phyloP scores from a whole-genome alignment of 2,888 invertebrate genomes.

The Lochmaea capreae region DNA sequence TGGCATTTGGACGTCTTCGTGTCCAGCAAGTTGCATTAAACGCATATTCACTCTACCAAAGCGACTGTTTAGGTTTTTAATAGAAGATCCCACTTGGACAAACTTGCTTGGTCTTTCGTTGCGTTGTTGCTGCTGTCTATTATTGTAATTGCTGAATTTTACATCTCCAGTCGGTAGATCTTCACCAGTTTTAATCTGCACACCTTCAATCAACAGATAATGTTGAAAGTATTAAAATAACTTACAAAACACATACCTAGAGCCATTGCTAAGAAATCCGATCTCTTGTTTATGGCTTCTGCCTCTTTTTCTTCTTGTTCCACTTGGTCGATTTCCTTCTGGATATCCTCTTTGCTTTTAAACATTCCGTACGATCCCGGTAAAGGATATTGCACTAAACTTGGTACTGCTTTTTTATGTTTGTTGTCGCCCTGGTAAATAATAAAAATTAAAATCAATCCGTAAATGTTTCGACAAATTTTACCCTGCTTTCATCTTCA shows the following conservation, averaged over 20 bases:
- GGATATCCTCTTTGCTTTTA: slow-evolving; percentile 46
- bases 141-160: slow-evolving; percentile 60
- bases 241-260: slow-evolving; percentile 52
- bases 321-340: slow-evolving; percentile 38
- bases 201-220: slow-evolving; percentile 55
- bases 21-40: slow-evolving; percentile 51
- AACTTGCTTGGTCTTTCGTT: slow-evolving; percentile 17
- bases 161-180: slow-evolving; percentile 60
- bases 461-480: too few relatives aligned
- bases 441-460: background rate
- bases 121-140: slow-evolving; percentile 48
- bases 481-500: slow-evolving; percentile 58
- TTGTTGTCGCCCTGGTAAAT: background rate
- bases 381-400: slow-evolving; percentile 64
- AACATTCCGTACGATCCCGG: slow-evolving; percentile 53
- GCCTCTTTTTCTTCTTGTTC: slow-evolving; percentile 43
- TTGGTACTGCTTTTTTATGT: slow-evolving; percentile 54
- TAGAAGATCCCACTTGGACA: slow-evolving; percentile 17
- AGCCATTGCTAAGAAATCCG: slow-evolving; percentile 70
- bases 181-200: slow-evolving; percentile 63
- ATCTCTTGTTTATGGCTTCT: slow-evolving; percentile 57
- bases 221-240: background rate
- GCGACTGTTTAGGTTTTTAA: slow-evolving; percentile 39
- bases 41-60: slow-evolving; percentile 48
- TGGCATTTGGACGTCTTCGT: slow-evolving; percentile 38